phyloP scores from a whole-genome alignment of 1,140 invertebrate genomes.

The Drusus annulatus region DNA sequence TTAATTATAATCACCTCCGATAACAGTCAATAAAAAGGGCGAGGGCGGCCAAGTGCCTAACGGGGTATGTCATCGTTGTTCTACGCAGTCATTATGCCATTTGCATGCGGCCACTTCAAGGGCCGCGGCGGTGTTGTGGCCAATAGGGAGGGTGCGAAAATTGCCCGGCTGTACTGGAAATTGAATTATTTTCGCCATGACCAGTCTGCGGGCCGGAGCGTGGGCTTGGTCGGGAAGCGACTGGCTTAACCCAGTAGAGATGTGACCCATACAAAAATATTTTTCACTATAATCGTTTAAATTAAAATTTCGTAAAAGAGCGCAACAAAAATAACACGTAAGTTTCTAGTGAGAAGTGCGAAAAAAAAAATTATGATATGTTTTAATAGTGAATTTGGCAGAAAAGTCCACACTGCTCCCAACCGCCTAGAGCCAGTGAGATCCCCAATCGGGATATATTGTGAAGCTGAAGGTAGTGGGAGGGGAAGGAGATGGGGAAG shows the following conservation, averaged over 20 bases:
- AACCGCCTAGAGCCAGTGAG: too few relatives aligned
- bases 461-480: too few relatives aligned
- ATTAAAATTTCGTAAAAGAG: too few relatives aligned
- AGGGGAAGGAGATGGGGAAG: too few relatives aligned
- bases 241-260: slow-evolving; percentile 2
- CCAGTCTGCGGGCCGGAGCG: slow-evolving; percentile 13
- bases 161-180: not conserved
- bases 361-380: too few relatives aligned
- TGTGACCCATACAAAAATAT: not conserved
- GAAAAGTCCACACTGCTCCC: too few relatives aligned
- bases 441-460: too few relatives aligned
- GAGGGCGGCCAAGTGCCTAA: not conserved
- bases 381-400: too few relatives aligned
- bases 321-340: too few relatives aligned
- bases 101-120: slow-evolving; percentile 18
- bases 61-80: slow-evolving; percentile 17
- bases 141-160: not conserved
- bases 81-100: slow-evolving; percentile 4
- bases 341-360: too few relatives aligned
- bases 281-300: too few relatives aligned
- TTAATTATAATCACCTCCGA: slow-evolving; percentile 21
- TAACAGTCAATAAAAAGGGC: not conserved
- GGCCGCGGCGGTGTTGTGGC: not conserved
- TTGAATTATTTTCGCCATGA: slow-evolving; percentile 37
- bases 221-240: slow-evolving; percentile 21